phyloP scores from a whole-genome alignment of 2,797 vertebrate species.

The Enoplosus armatus region DNA sequence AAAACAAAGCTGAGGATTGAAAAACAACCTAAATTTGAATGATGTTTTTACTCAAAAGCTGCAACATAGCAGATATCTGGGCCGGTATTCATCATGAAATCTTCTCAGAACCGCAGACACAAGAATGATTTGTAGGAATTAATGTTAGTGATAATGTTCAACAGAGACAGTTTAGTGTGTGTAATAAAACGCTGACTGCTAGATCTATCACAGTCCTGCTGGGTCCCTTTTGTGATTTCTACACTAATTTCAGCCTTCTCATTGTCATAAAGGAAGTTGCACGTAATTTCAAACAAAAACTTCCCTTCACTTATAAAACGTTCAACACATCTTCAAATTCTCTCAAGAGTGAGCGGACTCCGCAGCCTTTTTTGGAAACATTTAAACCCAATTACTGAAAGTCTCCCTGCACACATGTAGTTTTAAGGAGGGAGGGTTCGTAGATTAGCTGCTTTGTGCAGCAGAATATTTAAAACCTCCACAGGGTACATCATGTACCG shows the following conservation, averaged over 20 bases:
- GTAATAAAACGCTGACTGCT: not conserved
- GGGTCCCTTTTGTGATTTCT: not conserved
- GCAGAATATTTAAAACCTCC: slow-evolving; percentile 63
- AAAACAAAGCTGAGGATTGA: not conserved
- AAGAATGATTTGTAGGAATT: not conserved
- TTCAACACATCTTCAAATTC: not conserved
- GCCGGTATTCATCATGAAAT: not conserved
- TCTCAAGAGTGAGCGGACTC: not conserved
- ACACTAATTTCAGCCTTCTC: not conserved
- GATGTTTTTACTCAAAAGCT: slow-evolving; percentile 1
- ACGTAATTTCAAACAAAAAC: slow-evolving; percentile 8
- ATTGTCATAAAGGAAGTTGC: not conserved
- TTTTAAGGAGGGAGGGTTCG: not conserved
- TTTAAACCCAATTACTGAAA: slow-evolving; percentile 25
- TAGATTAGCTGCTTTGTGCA: slow-evolving; percentile 49
- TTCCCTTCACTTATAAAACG: slow-evolving; percentile 1
- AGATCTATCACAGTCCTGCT: not conserved
- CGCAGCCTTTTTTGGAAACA: not conserved
- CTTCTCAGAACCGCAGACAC: not conserved
- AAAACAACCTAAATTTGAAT: not conserved
- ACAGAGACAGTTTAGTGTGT: not conserved
- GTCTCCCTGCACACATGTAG: not conserved
- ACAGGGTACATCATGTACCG: slow-evolving; percentile 61
- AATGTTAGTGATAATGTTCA: not conserved
- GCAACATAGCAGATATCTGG: slow-evolving; percentile 9